Conservation (phyloP, 2,797 vertebrate genomes). For the Spondyliosoma cantharus region DNA sequence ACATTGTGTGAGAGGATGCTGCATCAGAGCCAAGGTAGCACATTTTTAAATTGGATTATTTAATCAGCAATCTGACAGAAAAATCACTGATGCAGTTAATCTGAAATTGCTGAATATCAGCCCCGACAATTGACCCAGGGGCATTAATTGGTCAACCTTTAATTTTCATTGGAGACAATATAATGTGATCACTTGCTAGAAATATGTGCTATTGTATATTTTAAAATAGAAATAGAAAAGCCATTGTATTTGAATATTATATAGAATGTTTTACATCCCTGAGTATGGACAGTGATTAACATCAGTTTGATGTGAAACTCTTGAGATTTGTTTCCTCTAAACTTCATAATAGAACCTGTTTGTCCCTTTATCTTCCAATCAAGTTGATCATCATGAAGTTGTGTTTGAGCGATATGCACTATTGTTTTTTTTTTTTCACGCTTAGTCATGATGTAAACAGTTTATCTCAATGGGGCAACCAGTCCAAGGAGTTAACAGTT, state of each 20-base stretch:
- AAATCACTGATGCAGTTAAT: too few relatives aligned
- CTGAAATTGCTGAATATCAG: too few relatives aligned
- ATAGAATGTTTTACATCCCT: neutral
- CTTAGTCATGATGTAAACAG: constrained; percentile 5
- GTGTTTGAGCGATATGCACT: neutral
- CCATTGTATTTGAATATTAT: neutral
- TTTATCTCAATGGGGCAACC: neutral
- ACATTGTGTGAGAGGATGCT: too few relatives aligned
- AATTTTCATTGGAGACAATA: neutral
- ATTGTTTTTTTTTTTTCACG: constrained; percentile 3
- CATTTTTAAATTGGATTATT: too few relatives aligned
- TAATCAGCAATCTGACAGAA: too few relatives aligned
- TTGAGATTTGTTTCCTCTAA: neutral
- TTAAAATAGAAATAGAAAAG: neutral
- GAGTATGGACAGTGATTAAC: neutral
- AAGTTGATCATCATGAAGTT: neutral
- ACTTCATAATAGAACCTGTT: constrained; percentile 6
- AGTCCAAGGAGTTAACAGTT: too few relatives aligned
- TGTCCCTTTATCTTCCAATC: neutral
- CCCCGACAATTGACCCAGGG: too few relatives aligned
- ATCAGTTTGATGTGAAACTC: neutral
- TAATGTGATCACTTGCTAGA: neutral
- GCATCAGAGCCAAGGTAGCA: too few relatives aligned
- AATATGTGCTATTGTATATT: neutral
- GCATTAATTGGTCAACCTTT: too few relatives aligned